Evolutionary conservation across 2,888 invertebrate species (phyloP).

Genomic region (Cephonodes hylas): DNA sequence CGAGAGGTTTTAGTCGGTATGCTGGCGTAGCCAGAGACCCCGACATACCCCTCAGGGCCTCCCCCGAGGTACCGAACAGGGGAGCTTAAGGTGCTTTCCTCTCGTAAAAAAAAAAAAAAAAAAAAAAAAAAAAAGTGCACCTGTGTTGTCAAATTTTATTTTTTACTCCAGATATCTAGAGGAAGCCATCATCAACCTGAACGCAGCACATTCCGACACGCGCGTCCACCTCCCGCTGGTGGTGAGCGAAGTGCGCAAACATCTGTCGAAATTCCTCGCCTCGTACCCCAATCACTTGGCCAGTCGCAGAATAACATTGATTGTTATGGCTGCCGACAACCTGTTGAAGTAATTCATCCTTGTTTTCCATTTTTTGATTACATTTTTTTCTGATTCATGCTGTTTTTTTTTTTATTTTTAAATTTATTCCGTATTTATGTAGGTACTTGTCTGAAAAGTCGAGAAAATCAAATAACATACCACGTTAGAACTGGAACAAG

Average conservation of each 20-base stretch:
- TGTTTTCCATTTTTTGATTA: slow-evolving; percentile 3
- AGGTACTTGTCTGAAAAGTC: neutral
- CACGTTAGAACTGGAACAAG: too few relatives aligned
- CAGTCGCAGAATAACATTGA: slow-evolving; percentile 82
- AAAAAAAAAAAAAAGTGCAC: too few relatives aligned
- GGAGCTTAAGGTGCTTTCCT: too few relatives aligned
- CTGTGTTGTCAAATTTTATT: too few relatives aligned
- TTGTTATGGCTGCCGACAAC: slow-evolving; percentile 83
- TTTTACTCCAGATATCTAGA: slow-evolving; percentile 87
- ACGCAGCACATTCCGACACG: slow-evolving; percentile 86
- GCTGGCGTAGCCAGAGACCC: too few relatives aligned
- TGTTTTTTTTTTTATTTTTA: neutral
- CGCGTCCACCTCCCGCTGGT: slow-evolving; percentile 90
- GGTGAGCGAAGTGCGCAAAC: slow-evolving; percentile 86
- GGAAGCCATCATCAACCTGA: slow-evolving; percentile 90
- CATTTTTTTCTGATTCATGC: neutral
- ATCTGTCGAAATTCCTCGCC: slow-evolving; percentile 60
- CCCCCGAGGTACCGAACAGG: too few relatives aligned
- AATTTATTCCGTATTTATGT: too few relatives aligned
- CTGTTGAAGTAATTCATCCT: slow-evolving; percentile 42
- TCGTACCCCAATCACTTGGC: slow-evolving; percentile 86
- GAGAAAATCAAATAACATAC: too few relatives aligned
- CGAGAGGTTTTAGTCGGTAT: too few relatives aligned
- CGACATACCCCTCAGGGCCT: too few relatives aligned
- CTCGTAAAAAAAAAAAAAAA: too few relatives aligned